Base-by-base conservation (phyloP, 2,797 vertebrate genomes). In the Pseudocheirus occidentalis region DNA sequence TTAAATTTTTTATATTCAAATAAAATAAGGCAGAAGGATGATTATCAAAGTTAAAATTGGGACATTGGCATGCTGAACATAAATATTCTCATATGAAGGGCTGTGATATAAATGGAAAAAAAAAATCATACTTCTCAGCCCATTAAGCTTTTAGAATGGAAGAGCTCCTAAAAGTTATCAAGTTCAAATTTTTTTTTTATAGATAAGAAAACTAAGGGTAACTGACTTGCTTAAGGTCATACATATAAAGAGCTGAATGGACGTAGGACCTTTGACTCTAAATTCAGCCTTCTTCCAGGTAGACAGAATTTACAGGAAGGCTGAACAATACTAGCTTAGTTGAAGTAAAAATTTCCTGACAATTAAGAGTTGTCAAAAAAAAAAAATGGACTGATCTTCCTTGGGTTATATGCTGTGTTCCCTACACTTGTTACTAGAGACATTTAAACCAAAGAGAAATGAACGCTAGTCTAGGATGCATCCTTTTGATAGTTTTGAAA, bases 21-120 rank as follows among this genome's bases (percentile, higher is more conserved):
- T 52, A n/a, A 94, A 54, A 91, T 40, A n/a, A 93, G n/a, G 24
- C 53, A 50, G 3, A 81, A 40, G 24, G 31, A 53, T 5, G 57
- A 92, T 31, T 66, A 31, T 91, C 46, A 92, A 93, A 94, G 54
- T 91, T 92, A 93, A 94, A 96, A 93, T 90, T 9, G 55, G n/a
- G 18, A 95, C 91, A 87, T 27, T 93, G 18, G 92, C 29, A 93
- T 7, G 55, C 92, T 40, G 95, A 91, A 96, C 57, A 81, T 0
- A 94, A 62, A 94, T 53, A 53, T 89, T 94, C 46, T 73, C 18
- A 91, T 59, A 40, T 40, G 16, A 40, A 81, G n/a, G 66, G 7
- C 21, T 73, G 66, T 73, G 66, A 73, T 73, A 81, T 24, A 94
- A 95, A 46, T 73, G 16, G 16, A 27, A 91, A 46, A 89, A 34